These are phyloP conservation scores for Aphelenchoides fujianensis DNA, from an alignment of 1,140 invertebrate species.

Conservation along the genomic window DNA sequence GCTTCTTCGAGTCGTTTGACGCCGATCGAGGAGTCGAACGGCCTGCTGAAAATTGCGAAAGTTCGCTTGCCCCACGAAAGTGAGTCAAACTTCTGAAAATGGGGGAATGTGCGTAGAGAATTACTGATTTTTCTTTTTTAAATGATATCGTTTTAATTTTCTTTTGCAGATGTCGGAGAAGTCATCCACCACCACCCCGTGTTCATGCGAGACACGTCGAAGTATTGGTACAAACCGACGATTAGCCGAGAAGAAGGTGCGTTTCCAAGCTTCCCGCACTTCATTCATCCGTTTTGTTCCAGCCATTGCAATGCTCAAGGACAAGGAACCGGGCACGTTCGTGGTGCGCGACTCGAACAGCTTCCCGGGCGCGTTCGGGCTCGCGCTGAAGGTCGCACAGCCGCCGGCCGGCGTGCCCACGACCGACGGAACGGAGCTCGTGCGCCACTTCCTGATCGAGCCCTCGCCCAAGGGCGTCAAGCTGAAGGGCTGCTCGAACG, in stretches of 20 bases:
- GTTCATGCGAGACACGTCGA: conserved; percentile 85
- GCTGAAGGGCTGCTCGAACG: conserved; percentile 90
- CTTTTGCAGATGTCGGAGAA: conserved; percentile 65
- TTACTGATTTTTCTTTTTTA: background rate
- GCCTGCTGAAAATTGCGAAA: conserved; percentile 8
- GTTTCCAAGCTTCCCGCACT: conserved; percentile 20
- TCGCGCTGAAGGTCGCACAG: conserved; percentile 82
- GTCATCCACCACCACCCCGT: conserved; percentile 84
- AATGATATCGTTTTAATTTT: conserved; percentile 9
- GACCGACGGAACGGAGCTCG: conserved; percentile 75
- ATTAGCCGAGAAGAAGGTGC: conserved; percentile 90
- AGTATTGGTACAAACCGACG: conserved; percentile 94
- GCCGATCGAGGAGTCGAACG: background rate
- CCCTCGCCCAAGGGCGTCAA: conserved; percentile 88
- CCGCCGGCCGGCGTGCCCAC: conserved; percentile 71
- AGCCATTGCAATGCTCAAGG: conserved; percentile 82
- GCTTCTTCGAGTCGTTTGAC: no score
- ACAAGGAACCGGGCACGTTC: conserved; percentile 86
- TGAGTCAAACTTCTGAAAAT: background rate
- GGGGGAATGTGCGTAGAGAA: background rate
- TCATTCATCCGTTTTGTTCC: conserved; percentile 54
- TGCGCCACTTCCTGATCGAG: conserved; percentile 94
- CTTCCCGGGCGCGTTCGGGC: conserved; percentile 91
- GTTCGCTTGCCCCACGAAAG: background rate
- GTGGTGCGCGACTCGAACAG: conserved; percentile 89